These are phyloP conservation scores for Archips crataeganus DNA, from an alignment of 2,888 invertebrate genomes.

Conservation along the genomic window DNA sequence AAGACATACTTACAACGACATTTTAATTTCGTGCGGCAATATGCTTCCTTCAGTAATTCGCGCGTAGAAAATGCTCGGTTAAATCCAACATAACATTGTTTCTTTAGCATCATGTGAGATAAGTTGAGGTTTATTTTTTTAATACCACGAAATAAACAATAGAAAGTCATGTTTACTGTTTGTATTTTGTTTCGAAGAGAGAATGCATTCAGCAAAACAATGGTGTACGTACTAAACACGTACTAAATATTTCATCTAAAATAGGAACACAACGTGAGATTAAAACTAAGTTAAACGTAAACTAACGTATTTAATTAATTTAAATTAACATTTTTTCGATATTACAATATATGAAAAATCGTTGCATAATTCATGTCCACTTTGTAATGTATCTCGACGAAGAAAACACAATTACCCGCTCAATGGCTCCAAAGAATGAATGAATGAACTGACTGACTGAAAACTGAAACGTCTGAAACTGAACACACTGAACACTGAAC, in stretches of 20 bases:
- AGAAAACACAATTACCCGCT: constrained; percentile 25
- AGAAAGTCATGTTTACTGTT: constrained; percentile 53
- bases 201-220: constrained; percentile 27
- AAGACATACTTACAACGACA: constrained; percentile 88
- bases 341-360: constrained; percentile 45
- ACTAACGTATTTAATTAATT: background rate
- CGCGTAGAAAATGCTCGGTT: constrained; percentile 69
- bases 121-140: constrained; percentile 59
- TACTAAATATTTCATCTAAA: background rate
- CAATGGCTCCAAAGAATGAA: background rate
- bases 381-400: background rate
- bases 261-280: background rate
- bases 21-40: constrained; percentile 88
- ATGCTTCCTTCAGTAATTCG: constrained; percentile 85
- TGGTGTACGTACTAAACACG: background rate
- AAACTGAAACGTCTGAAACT: background rate
- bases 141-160: constrained; percentile 55
- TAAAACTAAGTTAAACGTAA: background rate
- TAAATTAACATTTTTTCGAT: background rate
- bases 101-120: constrained; percentile 51
- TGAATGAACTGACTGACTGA: background rate
- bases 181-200: constrained; percentile 20
- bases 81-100: constrained; percentile 48
- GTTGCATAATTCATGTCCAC: constrained; percentile 51
- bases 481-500: too few species aligned